These are phyloP conservation scores for Lutraria lutraria DNA, from an alignment of 2,888 invertebrate species.

Conservation along the genomic window DNA sequence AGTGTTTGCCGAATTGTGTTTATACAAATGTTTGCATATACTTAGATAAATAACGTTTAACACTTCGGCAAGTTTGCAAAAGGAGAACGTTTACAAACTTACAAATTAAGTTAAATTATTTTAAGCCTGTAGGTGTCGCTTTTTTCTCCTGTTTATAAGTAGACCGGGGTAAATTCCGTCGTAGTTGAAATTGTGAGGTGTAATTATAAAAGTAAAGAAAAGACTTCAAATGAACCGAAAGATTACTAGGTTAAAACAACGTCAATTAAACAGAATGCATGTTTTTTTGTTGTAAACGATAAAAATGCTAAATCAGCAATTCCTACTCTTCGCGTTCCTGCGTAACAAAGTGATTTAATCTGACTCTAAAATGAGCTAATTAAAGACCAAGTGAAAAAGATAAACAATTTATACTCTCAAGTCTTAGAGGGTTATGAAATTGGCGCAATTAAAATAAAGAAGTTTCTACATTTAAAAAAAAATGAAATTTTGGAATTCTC, in stretches of 20 bases:
- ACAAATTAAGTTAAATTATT: constrained; percentile 21
- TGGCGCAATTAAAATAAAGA: no score
- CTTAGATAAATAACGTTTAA: constrained; percentile 2
- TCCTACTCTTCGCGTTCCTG: no score
- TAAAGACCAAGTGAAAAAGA: no score
- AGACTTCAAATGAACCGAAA: neutral
- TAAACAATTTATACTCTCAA: no score
- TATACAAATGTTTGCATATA: neutral
- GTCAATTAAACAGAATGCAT: neutral
- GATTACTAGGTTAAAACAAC: neutral
- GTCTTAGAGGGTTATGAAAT: no score
- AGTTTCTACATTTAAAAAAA: no score
- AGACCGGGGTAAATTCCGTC: neutral
- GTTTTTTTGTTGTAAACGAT: no score
- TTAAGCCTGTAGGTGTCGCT: constrained; percentile 18
- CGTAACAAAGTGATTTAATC: no score
- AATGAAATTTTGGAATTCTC: no score
- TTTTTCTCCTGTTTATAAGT: neutral
- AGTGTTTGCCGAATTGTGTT: neutral
- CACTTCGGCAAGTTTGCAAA: constrained; percentile 21
- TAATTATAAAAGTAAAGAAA: neutral
- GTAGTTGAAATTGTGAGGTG: neutral
- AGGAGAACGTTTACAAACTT: constrained; percentile 5
- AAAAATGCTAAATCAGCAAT: no score
- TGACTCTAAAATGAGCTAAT: no score